Evolutionary conservation across 2,797 vertebrate species (phyloP).

Genomic region (Phataginus tricuspis): DNA sequence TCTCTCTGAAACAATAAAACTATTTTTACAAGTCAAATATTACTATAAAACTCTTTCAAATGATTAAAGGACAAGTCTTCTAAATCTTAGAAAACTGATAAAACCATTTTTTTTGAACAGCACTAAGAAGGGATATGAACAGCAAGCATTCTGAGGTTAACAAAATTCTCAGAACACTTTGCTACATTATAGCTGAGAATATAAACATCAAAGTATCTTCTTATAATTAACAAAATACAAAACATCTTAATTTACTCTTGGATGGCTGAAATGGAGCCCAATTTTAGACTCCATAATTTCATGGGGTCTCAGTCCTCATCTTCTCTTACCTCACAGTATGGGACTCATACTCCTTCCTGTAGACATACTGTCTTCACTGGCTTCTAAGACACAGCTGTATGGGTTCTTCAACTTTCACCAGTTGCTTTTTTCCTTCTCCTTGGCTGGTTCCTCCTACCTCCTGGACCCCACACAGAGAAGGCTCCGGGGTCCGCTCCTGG

Average conservation of each 20-base stretch:
- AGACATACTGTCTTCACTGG: neutral
- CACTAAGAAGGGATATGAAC: neutral
- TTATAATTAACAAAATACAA: neutral
- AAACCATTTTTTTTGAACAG: neutral
- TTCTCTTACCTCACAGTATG: neutral
- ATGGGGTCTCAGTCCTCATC: neutral
- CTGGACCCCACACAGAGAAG: neutral
- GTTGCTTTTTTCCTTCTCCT: neutral
- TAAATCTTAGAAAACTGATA: slow-evolving; percentile 26
- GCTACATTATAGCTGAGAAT: neutral
- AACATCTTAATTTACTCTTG: neutral
- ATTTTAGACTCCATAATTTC: neutral
- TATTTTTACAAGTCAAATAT: slow-evolving; percentile 56
- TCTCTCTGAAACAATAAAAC: slow-evolving; percentile 81
- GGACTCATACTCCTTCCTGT: neutral
- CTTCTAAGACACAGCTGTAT: neutral
- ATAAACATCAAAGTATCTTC: slow-evolving; percentile 17
- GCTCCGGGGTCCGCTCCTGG: neutral
- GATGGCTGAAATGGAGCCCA: no score
- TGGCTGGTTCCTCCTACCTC: neutral
- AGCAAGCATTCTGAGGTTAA: neutral
- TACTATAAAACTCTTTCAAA: neutral
- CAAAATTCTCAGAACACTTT: slow-evolving; percentile 6
- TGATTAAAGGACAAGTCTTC: neutral
- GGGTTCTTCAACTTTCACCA: neutral